Evolutionary conservation across 1,140 invertebrate genomes (phyloP), one percentile per base, ranked within the genome.

Genomic region (Nebria ingens): DNA sequence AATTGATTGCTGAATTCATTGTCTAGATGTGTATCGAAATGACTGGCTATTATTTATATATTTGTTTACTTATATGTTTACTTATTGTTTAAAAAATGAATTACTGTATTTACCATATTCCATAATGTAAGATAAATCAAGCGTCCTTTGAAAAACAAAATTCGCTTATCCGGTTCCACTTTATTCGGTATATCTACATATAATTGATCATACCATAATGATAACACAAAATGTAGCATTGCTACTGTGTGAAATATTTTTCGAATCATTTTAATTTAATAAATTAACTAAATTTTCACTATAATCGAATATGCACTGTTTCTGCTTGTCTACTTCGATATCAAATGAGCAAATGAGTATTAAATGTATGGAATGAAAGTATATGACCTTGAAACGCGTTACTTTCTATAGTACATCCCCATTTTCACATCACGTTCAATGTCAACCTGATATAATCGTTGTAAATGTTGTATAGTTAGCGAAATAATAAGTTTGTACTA

Each of bases 51-150:
- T n/a, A n/a, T n/a, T n/a, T n/a, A n/a, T n/a, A n/a, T n/a, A n/a
- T n/a, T n/a, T n/a, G n/a, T n/a, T n/a, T n/a, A n/a, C n/a, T n/a
- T n/a, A n/a, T n/a, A n/a, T n/a, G n/a, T n/a, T n/a, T n/a, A n/a
- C n/a, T n/a, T n/a, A n/a, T n/a, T n/a, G n/a, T n/a, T n/a, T n/a
- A n/a, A n/a, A n/a, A n/a, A n/a, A n/a, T n/a, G n/a, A n/a, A n/a
- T n/a, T n/a, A n/a, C n/a, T n/a, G n/a, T 13, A 52, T 54, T 54
- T 42, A 59, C 58, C 58, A 59, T 56, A 57, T 59, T 59, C 55
- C 55, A 59, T 20, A 57, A 34, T 1, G 58, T 59, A 21, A 59
- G 45, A 54, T 52, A 59, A 25, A 53, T 59, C 12, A 59, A 25
- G 1, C 55, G 22, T 2, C 58, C 58, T 21, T 54, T 53, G n/a